Evolutionary conservation across 2,888 invertebrate genomes (phyloP).

Genomic region (Lycocerus yunnanus): DNA sequence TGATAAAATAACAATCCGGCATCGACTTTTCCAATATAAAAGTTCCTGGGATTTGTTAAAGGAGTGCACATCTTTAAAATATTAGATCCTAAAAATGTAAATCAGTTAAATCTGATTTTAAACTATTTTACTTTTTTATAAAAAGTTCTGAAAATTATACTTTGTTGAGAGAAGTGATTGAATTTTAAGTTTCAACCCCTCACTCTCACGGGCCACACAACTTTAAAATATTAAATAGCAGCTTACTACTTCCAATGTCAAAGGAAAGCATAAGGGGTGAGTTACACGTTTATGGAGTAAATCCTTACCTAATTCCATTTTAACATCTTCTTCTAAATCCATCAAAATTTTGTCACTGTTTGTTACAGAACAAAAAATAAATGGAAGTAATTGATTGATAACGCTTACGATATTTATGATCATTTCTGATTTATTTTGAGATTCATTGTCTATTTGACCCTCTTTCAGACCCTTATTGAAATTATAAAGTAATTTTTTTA

Average conservation of each 20-base stretch:
- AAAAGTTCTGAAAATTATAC: too few species aligned
- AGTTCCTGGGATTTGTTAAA: slow-evolving; percentile 65
- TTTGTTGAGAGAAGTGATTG: too few species aligned
- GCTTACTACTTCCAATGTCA: too few species aligned
- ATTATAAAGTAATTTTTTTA: slow-evolving; percentile 52
- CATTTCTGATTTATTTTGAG: slow-evolving; percentile 41
- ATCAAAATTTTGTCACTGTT: slow-evolving; percentile 46
- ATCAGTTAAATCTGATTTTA: too few species aligned
- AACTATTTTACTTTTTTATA: too few species aligned
- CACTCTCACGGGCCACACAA: too few species aligned
- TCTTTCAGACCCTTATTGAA: slow-evolving; percentile 49
- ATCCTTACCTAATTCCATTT: slow-evolving; percentile 49
- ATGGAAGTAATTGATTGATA: slow-evolving; percentile 53
- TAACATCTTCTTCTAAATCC: slow-evolving; percentile 49
- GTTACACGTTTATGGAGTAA: background rate
- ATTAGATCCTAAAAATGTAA: slow-evolving; percentile 51
- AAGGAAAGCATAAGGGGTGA: too few species aligned
- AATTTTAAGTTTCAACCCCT: too few species aligned
- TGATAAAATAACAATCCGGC: slow-evolving; percentile 63
- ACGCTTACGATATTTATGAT: slow-evolving; percentile 46
- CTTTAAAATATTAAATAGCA: too few species aligned
- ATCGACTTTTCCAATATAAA: slow-evolving; percentile 63
- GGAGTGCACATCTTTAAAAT: slow-evolving; percentile 55
- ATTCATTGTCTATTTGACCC: slow-evolving; percentile 44
- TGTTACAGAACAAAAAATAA: slow-evolving; percentile 52